phyloP scores from a whole-genome alignment of 2,888 invertebrate species.

The Mythimna impura region DNA sequence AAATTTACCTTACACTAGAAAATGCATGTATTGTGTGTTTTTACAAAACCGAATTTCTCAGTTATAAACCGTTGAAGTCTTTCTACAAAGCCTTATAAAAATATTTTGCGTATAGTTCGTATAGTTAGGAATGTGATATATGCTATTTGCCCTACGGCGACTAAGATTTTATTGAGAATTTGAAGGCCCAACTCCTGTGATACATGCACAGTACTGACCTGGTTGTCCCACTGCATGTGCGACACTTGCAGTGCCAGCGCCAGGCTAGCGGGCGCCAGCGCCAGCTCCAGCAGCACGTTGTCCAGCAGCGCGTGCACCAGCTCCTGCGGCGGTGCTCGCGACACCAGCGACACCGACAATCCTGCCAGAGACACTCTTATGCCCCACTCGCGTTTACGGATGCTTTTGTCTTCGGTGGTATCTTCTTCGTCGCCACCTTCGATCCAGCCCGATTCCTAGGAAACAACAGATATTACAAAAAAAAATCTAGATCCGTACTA shows the following conservation, averaged over 20 bases:
- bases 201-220: constrained; percentile 77
- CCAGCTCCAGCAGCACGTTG: constrained; percentile 91
- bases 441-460: constrained; percentile 77
- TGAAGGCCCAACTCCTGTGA: constrained; percentile 92
- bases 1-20: not conserved
- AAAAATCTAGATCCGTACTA: too few species aligned
- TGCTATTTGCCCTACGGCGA: too few species aligned
- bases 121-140: too few species aligned
- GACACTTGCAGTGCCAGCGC: constrained; percentile 93
- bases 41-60: too few species aligned
- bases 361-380: constrained; percentile 92
- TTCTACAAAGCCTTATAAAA: too few species aligned
- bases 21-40: not conserved
- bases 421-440: constrained; percentile 73
- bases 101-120: too few species aligned
- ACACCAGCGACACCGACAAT: constrained; percentile 94
- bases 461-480: not conserved
- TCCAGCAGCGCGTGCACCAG: constrained; percentile 93
- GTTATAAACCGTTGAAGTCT: too few species aligned
- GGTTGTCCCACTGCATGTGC: constrained; percentile 97
- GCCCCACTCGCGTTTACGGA: constrained; percentile 89
- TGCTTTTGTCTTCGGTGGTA: not conserved
- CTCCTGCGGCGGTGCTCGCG: constrained; percentile 94
- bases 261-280: constrained; percentile 80
- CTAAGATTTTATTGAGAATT: too few species aligned